Base-by-base conservation (phyloP, 2,113 vertebrate genomes). In the Platichthys stellatus region DNA sequence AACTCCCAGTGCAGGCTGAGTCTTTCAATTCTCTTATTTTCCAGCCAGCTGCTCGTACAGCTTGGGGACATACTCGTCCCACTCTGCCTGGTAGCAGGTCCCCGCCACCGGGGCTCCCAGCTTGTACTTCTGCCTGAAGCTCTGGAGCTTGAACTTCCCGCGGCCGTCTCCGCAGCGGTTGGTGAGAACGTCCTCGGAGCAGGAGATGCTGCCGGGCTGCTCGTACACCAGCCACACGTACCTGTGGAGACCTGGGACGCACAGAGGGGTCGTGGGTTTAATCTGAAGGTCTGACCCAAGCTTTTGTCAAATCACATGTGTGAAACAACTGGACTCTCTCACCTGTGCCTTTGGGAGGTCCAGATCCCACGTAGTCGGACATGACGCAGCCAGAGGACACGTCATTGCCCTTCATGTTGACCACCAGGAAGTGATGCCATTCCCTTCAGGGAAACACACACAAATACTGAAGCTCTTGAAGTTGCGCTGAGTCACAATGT, bases 161-260 rank as follows among this genome's bases (percentile, higher is more conserved):
- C 97, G 95, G 21, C 95, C 89, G 75, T 98, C 95, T 15, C 97
- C 97, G 0, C 91, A 99, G n/a, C 95, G 88, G 81, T 98, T 98
- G 35, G 91, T 95, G 53, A 99, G 96, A 53, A 96, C 13, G 0
- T 87, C 28, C 84, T 98, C 97, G 0, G 85, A 90, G 90, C 97
- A 99, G 87, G 86, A 90, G 54, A 99, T 85, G 0, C 67, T 74
- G 56, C 89, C 90, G 0, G 93, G 57, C 94, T 99, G 97, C 89
- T 97, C 95, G 0, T 98, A 99, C 68, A 98, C 96, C 88, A 99
- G 94, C 97, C 97, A 99, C 84, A 99, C 95, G 0, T 99, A 99
- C 70, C 97, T 95, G 86, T 99, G 97, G 28, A 99, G 96, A 76
- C 97, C 97, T 99, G 88, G 0, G 0, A 2, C 8, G 31, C 3